Conservation (phyloP, 1,140 invertebrate genomes). For the Magallana angulata region DNA sequence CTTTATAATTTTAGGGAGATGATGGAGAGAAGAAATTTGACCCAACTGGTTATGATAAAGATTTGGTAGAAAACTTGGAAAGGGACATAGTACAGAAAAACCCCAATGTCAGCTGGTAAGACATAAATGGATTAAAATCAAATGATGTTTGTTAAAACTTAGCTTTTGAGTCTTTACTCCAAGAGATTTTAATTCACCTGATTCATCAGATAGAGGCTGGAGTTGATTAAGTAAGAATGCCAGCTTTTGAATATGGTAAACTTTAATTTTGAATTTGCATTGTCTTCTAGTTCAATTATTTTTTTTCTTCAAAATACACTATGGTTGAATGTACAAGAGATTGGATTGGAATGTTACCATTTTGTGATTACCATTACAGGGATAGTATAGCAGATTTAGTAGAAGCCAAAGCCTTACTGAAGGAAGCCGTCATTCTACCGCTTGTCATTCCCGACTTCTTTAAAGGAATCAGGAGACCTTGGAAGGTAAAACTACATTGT, state of each 20-base stretch:
- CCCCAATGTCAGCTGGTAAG: conserved; percentile 94
- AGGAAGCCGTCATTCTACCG: conserved; percentile 98
- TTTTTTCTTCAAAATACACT: too few relatives aligned
- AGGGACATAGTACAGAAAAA: conserved; percentile 98
- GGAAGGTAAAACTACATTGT: conserved; percentile 83
- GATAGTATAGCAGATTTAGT: conserved; percentile 97
- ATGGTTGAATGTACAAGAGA: too few relatives aligned
- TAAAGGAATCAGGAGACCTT: conserved; percentile 94
- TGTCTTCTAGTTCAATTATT: too few relatives aligned
- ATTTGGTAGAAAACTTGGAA: conserved; percentile 97
- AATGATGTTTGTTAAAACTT: too few relatives aligned
- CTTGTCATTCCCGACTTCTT: conserved; percentile 99
- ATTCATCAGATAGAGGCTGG: too few relatives aligned
- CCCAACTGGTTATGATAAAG: conserved; percentile 91
- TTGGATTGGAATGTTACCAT: too few relatives aligned
- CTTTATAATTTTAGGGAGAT: conserved; percentile 48
- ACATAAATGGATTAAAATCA: neutral
- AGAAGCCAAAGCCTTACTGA: conserved; percentile 95
- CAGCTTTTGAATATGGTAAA: too few relatives aligned
- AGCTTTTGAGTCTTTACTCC: too few relatives aligned
- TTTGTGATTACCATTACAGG: conserved; percentile 65
- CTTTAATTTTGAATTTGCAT: too few relatives aligned
- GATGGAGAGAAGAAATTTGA: conserved; percentile 92
- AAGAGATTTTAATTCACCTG: too few relatives aligned
- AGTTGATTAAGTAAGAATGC: too few relatives aligned